Base-by-base conservation (phyloP, 2,113 vertebrate species). In the Anolis sagrei region DNA sequence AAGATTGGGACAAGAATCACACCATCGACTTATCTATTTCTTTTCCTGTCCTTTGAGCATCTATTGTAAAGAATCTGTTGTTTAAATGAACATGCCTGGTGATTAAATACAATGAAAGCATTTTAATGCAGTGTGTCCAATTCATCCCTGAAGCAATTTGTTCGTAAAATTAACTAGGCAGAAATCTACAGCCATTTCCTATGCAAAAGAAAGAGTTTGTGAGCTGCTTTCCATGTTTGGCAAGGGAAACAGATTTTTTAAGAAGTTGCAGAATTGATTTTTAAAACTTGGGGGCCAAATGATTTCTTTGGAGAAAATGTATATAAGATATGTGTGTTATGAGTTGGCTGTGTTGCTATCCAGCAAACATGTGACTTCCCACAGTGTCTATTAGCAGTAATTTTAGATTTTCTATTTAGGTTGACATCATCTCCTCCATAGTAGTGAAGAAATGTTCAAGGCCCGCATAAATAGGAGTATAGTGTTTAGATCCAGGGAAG, bases 241-340 rank as follows among this genome's bases (percentile, higher is more conserved):
- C 34, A 68, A 44, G 44, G 10, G 69, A 32, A 61, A 58, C 73
- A 58, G 69, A 48, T 83, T 83, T 77, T 76, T 49, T 86, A 73
- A 19, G 0, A 48, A 78, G 74, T 88, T 92, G 90, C 84, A 39
- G 89, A 87, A 88, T 91, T 88, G 79, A 88, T 88, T 62, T 93
- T 82, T 82, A 75, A 93, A 94, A 87, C 73, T 18, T 73, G 89
- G 79, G 73, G 25, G 84, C 69, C 82, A 90, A 89, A 88, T 34
- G 86, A 68, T 82, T 87, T 48, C 88, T 86, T 85, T 73, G 36
- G 86, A 39, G 2, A 34, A 74, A 0, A 25, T 85, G 51, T 3
- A 10, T 79, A 44, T 64, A 84, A 10, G 44, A 75, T 87, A 88
- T 88, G 81, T 54, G 80, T 87, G 77, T 75, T 75, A 58, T 78